Percentiles rank a stretch among this genome's conserved stretches.
Evolutionary conservation across 2,113 vertebrate genomes (phyloP).

Genomic region (Perca fluviatilis): DNA sequence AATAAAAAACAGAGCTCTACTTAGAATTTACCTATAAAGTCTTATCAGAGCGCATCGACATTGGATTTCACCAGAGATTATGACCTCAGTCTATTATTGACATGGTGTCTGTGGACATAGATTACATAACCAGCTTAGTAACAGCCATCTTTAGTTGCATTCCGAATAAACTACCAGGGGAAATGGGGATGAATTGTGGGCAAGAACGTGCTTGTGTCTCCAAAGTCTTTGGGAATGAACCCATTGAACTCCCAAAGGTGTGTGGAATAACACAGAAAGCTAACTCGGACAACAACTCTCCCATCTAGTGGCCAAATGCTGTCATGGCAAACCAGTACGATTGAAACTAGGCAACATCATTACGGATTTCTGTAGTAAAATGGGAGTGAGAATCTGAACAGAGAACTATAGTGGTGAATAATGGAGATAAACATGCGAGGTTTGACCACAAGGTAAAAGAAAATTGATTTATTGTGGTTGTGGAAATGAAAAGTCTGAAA

Average conservation of each 20-base stretch:
- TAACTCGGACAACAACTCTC: slow-evolving; percentile 23
- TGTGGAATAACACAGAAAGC: slow-evolving; percentile 21
- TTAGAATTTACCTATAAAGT: slow-evolving; percentile 44
- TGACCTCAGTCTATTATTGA: slow-evolving; percentile 44
- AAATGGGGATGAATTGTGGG: slow-evolving; percentile 40
- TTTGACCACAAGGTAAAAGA: slow-evolving; percentile 22
- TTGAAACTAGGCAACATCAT: not conserved
- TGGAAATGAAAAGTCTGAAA: slow-evolving; percentile 35
- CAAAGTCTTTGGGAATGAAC: slow-evolving; percentile 77
- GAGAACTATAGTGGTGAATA: not conserved
- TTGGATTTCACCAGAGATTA: slow-evolving; percentile 34
- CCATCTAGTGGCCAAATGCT: slow-evolving; percentile 71
- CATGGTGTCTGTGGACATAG: slow-evolving; percentile 36
- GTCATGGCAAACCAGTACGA: slow-evolving; percentile 4
- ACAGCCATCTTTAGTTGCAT: slow-evolving; percentile 23
- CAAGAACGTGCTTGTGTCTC: slow-evolving; percentile 61
- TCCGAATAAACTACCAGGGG: slow-evolving; percentile 39
- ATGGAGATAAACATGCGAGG: not conserved
- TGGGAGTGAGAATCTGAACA: not conserved
- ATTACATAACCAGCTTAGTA: slow-evolving; percentile 43
- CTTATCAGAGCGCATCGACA: not conserved
- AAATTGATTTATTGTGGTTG: slow-evolving; percentile 66
- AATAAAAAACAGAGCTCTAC: not conserved
- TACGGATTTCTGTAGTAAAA: slow-evolving; percentile 3
- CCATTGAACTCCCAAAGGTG: slow-evolving; percentile 73